Base-by-base conservation (phyloP, 2,888 invertebrate species). In the Oligia strigilis region DNA sequence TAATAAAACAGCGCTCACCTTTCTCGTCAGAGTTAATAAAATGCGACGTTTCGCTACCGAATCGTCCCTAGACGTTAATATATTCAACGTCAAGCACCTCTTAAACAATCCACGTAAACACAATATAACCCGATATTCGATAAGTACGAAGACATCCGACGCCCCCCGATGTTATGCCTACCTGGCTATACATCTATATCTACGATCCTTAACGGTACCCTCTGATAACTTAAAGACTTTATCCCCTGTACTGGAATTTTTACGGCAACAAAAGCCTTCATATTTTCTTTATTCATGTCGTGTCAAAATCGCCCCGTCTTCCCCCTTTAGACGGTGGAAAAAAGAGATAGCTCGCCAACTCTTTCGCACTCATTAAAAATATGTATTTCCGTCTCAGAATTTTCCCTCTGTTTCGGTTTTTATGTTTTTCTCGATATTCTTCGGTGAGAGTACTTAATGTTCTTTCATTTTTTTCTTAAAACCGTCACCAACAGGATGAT, bases 211-310 rank as follows among this genome's bases (percentile, higher is more conserved):
- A 88, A 92, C 92, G 92, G 90, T 91, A 92, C 93, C 95, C 95
- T 92, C 94, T 94, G 96, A 96, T 97, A 96, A 96, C 96, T 96
- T 97, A 96, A 97, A 96, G 96, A 97, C 96, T 96, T 97, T 96
- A 97, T 96, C 96, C 96, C 95, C 93, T 94, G 95, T 96, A 94
- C 94, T 95, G 96, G 96, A 97, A 96, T 97, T 97, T 97, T 97
- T 97, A 97, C 96, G 95, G 95, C 93, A 96, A 96, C 96, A 96
- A 96, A 96, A 96, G 95, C 96, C 94, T 95, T 96, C 96, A 97
- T 97, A 97, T 97, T 97, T 97, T 97, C 96, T 97, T 97, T 96
- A 96, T 96, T 96, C 96, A 95, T 95, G 91, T 95, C 96, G 96
- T 95, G 95, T 96, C 95, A 95, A 95, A 96, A 95, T 96, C 95